These are phyloP conservation scores for Tiliqua scincoides DNA, from an alignment of 2,113 vertebrate genomes.

Conservation along the genomic window DNA sequence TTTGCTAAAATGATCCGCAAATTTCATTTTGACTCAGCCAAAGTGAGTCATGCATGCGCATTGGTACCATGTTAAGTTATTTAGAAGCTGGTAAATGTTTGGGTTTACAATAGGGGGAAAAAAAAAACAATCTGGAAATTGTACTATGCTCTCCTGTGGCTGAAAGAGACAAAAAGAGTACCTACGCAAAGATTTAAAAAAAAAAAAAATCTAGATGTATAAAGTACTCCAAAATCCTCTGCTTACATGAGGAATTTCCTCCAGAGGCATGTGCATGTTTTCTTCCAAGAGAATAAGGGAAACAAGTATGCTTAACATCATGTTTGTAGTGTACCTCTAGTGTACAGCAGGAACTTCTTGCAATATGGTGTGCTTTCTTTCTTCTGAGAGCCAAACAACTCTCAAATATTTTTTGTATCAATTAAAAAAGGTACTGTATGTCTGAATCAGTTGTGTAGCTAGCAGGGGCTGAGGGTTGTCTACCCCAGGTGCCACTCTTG, in stretches of 20 bases:
- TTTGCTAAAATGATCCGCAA: neutral
- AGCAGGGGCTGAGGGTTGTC: no score
- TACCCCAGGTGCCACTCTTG: no score
- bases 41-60: neutral
- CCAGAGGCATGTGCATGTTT: neutral
- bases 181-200: neutral
- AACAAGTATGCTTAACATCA: neutral
- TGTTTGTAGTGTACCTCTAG: neutral
- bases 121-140: neutral
- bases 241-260: neutral
- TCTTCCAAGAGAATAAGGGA: neutral
- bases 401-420: neutral
- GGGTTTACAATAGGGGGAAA: no score
- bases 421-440: slow-evolving; percentile 19
- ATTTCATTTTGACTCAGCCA: neutral
- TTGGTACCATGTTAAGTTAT: slow-evolving; percentile 1
- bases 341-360: neutral
- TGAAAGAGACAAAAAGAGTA: slow-evolving; percentile 20
- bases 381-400: slow-evolving; percentile 15
- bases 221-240: neutral
- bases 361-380: slow-evolving; percentile 21
- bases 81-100: neutral
- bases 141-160: neutral
- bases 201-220: slow-evolving; percentile 1
- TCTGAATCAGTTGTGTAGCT: no score